A percentile compares a stretch with the other conserved stretches of the same genome.
These are phyloP conservation scores for Halcyon malimbica DNA, from an alignment of 2,113 vertebrate species.

Conservation along the genomic window DNA sequence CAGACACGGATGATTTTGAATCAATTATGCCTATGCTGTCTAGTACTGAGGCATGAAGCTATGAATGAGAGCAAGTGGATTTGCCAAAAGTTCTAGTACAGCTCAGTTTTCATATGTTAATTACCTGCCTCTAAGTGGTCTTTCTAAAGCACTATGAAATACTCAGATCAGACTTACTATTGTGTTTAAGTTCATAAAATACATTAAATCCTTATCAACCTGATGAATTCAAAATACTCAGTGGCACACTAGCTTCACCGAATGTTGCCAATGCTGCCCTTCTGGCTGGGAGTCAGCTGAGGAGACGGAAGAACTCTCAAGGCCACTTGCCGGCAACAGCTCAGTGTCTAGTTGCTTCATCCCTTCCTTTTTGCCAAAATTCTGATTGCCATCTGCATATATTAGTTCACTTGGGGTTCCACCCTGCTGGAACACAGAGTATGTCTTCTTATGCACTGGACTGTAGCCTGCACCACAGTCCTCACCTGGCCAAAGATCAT, in stretches of 20 bases:
- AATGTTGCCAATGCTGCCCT: not conserved
- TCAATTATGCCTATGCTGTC: not conserved
- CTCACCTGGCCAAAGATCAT: not conserved
- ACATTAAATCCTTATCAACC: not conserved
- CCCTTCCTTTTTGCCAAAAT: not conserved
- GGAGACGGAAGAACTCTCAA: not conserved
- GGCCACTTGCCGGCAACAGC: not conserved
- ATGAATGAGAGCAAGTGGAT: not conserved
- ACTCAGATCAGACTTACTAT: not conserved
- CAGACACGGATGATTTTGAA: not conserved
- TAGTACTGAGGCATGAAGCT: not conserved
- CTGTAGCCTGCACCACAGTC: not conserved
- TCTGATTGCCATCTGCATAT: not conserved
- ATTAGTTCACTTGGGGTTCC: not conserved
- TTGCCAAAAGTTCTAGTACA: not conserved
- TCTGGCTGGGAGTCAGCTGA: not conserved
- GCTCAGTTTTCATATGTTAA: constrained; percentile 15
- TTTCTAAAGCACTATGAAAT: not conserved
- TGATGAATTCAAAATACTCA: not conserved
- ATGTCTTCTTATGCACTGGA: not conserved
- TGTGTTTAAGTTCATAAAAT: not conserved
- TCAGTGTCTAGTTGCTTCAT: not conserved
- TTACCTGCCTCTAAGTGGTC: not conserved
- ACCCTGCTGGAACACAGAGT: not conserved
- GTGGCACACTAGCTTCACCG: not conserved